These are phyloP conservation scores for Melanotaenia pygmaea DNA, from an alignment of 2,797 vertebrate genomes.

Conservation along the genomic window DNA sequence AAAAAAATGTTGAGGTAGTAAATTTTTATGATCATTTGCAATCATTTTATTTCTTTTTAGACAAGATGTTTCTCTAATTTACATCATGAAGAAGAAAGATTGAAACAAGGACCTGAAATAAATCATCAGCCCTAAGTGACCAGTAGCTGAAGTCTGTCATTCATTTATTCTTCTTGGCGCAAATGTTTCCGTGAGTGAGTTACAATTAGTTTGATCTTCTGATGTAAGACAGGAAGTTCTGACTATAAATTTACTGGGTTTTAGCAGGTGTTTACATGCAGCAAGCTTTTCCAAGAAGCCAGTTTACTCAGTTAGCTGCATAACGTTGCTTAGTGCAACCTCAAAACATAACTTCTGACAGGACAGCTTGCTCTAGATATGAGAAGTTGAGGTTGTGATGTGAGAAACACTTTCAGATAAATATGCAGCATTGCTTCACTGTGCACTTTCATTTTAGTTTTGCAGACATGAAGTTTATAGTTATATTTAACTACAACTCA, in stretches of 20 bases:
- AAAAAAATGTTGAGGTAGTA: too few species aligned
- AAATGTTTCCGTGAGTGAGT: constrained; percentile 13
- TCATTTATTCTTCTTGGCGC: constrained; percentile 8
- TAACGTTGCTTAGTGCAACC: too few species aligned
- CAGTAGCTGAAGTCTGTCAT: constrained; percentile 8
- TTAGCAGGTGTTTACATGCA: background rate
- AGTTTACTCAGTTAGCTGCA: background rate
- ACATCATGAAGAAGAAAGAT: too few species aligned
- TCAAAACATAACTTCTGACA: too few species aligned
- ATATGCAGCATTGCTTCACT: too few species aligned
- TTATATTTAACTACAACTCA: too few species aligned
- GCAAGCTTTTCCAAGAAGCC: constrained; percentile 1
- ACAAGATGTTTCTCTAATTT: background rate
- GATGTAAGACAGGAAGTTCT: background rate
- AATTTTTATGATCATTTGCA: background rate
- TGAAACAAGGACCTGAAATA: background rate
- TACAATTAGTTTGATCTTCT: background rate
- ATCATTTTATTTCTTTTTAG: background rate
- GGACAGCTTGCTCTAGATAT: too few species aligned
- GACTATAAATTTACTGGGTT: background rate
- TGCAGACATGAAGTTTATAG: too few species aligned
- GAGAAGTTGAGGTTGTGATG: too few species aligned
- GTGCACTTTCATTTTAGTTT: too few species aligned
- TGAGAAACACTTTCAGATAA: too few species aligned
- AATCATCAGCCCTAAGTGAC: constrained; percentile 12